phyloP scores from a whole-genome alignment of 2,888 invertebrate species.

The Thyatira batis region DNA sequence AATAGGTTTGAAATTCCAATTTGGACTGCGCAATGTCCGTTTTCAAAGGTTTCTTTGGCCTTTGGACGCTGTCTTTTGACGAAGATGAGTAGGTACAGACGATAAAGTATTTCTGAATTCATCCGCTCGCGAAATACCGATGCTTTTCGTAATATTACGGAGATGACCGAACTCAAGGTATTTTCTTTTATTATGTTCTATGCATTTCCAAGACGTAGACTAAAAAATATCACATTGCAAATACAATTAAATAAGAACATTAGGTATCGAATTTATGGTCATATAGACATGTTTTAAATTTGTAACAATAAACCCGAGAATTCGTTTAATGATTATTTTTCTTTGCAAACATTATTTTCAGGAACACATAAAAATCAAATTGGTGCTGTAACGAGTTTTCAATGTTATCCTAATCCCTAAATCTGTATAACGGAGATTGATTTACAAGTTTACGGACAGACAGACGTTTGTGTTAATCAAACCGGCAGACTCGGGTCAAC shows the following conservation, averaged over 20 bases:
- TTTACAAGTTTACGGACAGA: constrained; percentile 4
- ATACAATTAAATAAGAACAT: too few relatives aligned
- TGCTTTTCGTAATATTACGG: not conserved
- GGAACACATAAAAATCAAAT: constrained; percentile 3
- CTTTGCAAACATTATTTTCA: too few relatives aligned
- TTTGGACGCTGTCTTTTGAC: not conserved
- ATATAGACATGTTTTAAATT: too few relatives aligned
- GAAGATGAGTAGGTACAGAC: not conserved
- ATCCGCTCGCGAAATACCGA: not conserved
- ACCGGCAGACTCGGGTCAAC: constrained; percentile 16
- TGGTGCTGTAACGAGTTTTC: not conserved
- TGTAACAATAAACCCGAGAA: too few relatives aligned
- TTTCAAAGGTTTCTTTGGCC: not conserved
- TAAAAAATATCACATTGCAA: too few relatives aligned
- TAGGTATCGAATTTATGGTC: too few relatives aligned
- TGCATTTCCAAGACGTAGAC: too few relatives aligned
- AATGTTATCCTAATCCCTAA: not conserved
- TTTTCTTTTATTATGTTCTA: too few relatives aligned
- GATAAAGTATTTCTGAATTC: not conserved
- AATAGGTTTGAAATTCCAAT: too few relatives aligned
- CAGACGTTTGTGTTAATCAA: constrained; percentile 5
- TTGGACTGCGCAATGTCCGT: too few relatives aligned
- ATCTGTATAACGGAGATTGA: not conserved
- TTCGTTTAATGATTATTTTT: too few relatives aligned
- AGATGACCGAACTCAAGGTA: not conserved